A percentile compares a stretch with the other conserved stretches of the same genome.
Evolutionary conservation across 2,888 invertebrate genomes (phyloP).

Genomic region (Cephus pygmeus): DNA sequence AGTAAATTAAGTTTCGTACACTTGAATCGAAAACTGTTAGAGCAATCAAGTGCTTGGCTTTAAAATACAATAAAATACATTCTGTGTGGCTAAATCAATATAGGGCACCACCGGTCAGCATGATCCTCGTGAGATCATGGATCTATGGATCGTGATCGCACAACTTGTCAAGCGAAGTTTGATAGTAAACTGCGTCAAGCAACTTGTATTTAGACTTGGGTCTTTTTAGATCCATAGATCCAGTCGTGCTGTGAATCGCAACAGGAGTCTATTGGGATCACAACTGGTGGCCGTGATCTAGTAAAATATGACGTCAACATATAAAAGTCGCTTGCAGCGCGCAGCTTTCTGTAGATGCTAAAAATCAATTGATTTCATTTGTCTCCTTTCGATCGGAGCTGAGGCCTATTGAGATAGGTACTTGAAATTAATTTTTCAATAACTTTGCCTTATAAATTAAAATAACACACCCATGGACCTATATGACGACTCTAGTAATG

Average conservation of each 20-base stretch:
- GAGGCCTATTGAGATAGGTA: background rate
- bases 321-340: background rate
- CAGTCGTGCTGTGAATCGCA: background rate
- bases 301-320: background rate
- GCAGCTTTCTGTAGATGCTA: background rate
- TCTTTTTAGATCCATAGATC: background rate
- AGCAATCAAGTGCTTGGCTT: slow-evolving; percentile 40
- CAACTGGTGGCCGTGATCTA: background rate
- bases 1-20: slow-evolving; percentile 52
- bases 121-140: background rate
- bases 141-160: background rate
- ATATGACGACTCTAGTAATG: background rate
- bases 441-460: background rate
- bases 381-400: background rate
- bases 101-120: slow-evolving; percentile 34
- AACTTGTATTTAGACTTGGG: background rate
- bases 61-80: slow-evolving; percentile 34
- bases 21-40: slow-evolving; percentile 35
- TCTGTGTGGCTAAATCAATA: slow-evolving; percentile 46
- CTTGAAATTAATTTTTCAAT: background rate
- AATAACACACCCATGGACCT: background rate
- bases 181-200: background rate
- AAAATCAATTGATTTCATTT: background rate
- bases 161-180: background rate
- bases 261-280: background rate